Base-by-base conservation (phyloP, 2,888 invertebrate genomes). In the Andrena minutula region DNA sequence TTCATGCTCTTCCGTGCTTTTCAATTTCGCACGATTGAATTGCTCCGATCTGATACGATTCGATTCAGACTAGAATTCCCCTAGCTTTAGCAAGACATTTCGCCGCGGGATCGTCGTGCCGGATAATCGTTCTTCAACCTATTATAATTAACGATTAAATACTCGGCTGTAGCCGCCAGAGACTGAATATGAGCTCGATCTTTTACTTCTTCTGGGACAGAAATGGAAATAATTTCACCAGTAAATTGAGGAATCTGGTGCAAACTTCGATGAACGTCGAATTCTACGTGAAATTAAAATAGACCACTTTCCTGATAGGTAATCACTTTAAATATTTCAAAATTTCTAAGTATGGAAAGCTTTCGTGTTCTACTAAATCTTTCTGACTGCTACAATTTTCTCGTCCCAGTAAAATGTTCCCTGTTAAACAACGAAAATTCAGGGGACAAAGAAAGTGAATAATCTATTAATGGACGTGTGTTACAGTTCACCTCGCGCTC, bases 21-120 rank as follows among this genome's bases (percentile, higher is more conserved):
- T 82, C 81, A 82, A 82, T 79, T 82, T 82, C 65, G 60, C 70
- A 66, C 70, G 81, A 82, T 82, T 82, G 75, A 82, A 79, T 82
- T 82, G 79, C 70, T 71, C 49, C 81, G 70, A 79, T 75, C 75
- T 75, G 81, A 79, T 82, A 79, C 79, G 75, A 70, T 79, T 61
- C 65, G 80, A 82, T 74, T 82, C 75, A 49, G 49, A 61, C 74
- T 70, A 35, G 70, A 70, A 64, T 71, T 65, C 28, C 28, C 58
- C 53, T 60, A 65, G 70, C 64, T 35, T 26, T 26, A 70, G 53
- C 70, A 79, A 79, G 75, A 75, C 65, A 65, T 79, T 61, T 26
- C 26, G 30, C 4, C 12, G 26, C 16, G 20, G 32, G 5, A 47
- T 20, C 5, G 20, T 41, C 32, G 69, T 61, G 23, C 47, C 66